A percentile compares a stretch with the other conserved stretches of the same genome.
These are phyloP conservation scores for Danaus plexippus DNA, from an alignment of 1,140 invertebrate genomes.

Conservation along the genomic window DNA sequence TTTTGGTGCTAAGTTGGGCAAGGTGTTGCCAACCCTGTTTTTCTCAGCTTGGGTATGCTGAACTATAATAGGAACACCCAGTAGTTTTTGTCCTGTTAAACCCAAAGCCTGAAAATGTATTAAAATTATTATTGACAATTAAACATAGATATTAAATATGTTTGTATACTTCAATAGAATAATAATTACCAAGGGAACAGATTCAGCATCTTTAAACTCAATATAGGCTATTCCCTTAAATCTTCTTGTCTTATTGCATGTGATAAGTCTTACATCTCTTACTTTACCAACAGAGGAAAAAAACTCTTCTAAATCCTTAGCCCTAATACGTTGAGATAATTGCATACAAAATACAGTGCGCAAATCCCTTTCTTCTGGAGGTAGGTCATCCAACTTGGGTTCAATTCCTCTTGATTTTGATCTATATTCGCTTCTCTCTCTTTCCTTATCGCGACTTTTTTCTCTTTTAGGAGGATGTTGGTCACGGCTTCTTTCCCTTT, in stretches of 20 bases:
- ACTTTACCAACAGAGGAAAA: conserved; percentile 99
- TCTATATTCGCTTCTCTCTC: conserved; percentile 51
- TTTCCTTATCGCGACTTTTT: conserved; percentile 40
- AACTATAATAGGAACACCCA: conserved; percentile 98
- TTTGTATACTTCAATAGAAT: conserved; percentile 6
- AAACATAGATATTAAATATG: conserved; percentile 1
- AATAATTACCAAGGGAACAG: conserved; percentile 88
- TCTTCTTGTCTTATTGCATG: conserved; percentile 98
- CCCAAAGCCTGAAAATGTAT: conserved; percentile 86
- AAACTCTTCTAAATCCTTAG: conserved; percentile 98
- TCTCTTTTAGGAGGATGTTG: conserved; percentile 33
- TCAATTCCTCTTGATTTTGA: conserved; percentile 63
- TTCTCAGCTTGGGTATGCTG: conserved; percentile 99
- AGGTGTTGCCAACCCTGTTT: conserved; percentile 91
- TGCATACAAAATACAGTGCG: conserved; percentile 99
- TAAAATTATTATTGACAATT: conserved; percentile 6
- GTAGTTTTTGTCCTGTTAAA: conserved; percentile 94
- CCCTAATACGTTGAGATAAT: conserved; percentile 92
- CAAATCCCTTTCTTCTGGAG: conserved; percentile 97
- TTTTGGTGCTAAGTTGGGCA: conserved; percentile 87
- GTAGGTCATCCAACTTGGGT: conserved; percentile 80
- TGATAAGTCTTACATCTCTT: conserved; percentile 97
- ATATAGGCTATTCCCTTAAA: conserved; percentile 99
- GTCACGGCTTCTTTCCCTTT: conserved; percentile 50
- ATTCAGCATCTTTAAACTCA: conserved; percentile 98